Evolutionary conservation across 2,113 vertebrate genomes (phyloP).

Genomic region (Scolopax mira): DNA sequence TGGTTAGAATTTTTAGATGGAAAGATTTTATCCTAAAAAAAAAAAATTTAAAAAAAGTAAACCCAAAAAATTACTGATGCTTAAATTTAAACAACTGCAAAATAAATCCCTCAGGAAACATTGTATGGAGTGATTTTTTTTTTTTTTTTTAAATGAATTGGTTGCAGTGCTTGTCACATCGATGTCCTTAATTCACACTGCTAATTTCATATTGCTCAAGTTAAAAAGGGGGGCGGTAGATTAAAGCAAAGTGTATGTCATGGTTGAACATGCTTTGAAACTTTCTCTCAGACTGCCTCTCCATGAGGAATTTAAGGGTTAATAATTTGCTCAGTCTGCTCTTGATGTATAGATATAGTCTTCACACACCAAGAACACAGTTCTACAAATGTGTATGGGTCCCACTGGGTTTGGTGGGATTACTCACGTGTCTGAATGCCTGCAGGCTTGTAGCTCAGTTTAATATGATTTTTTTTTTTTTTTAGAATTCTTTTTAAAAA

Average conservation of each 20-base stretch:
- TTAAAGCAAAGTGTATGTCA: neutral
- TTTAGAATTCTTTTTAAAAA: constrained; percentile 28
- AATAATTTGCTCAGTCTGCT: neutral
- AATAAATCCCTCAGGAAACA: neutral
- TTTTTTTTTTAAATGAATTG: neutral
- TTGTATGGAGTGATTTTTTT: neutral
- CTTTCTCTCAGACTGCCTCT: neutral
- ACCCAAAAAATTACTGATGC: neutral
- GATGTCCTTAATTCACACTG: neutral
- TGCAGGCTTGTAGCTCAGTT: neutral
- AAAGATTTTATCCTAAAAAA: constrained; percentile 1
- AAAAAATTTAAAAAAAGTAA: neutral
- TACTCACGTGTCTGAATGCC: neutral
- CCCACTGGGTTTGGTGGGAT: neutral
- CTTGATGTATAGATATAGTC: neutral
- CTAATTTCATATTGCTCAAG: neutral
- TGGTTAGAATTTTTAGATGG: constrained; percentile 55
- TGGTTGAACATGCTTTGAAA: neutral
- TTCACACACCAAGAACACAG: neutral
- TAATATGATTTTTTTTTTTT: neutral
- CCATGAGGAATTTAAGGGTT: neutral
- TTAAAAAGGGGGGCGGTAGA: neutral
- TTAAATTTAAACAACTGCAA: neutral
- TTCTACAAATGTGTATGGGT: neutral
- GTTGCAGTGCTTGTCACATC: neutral